phyloP scores from a whole-genome alignment of 2,113 vertebrate species.

The Corydoras maculifer region DNA sequence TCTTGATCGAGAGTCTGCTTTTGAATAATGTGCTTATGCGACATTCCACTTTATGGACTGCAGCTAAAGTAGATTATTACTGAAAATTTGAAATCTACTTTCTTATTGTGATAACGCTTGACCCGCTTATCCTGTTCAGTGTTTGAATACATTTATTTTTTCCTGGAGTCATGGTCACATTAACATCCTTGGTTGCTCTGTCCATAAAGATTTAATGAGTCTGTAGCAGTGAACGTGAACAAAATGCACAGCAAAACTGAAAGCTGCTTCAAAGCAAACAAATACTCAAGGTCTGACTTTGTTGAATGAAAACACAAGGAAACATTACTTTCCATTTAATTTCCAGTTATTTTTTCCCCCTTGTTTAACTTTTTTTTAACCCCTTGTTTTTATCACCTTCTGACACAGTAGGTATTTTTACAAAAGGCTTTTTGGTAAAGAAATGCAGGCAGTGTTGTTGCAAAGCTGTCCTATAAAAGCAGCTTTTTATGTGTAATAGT shows the following conservation, averaged over 20 bases:
- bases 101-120: conserved; percentile 4
- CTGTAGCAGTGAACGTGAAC: not conserved
- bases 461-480: too few species aligned
- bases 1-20: conserved; percentile 28
- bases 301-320: not conserved
- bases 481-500: conserved; percentile 6
- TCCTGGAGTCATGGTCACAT: conserved; percentile 38
- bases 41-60: conserved; percentile 27
- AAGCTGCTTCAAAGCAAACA: not conserved
- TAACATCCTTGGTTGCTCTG: not conserved
- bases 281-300: not conserved
- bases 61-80: not conserved
- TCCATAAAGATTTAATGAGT: not conserved
- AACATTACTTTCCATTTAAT: conserved; percentile 44
- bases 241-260: not conserved
- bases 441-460: not conserved
- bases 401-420: too few species aligned
- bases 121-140: not conserved
- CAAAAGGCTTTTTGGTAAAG: too few species aligned
- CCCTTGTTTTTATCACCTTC: not conserved
- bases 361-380: not conserved
- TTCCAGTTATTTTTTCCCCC: conserved; percentile 23
- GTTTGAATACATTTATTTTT: not conserved
- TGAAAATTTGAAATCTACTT: conserved; percentile 30
- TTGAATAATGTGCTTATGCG: not conserved